Percentiles rank a stretch among this genome's conserved stretches.
phyloP scores from a whole-genome alignment of 2,888 invertebrate genomes.

The Tortricodes alternella region DNA sequence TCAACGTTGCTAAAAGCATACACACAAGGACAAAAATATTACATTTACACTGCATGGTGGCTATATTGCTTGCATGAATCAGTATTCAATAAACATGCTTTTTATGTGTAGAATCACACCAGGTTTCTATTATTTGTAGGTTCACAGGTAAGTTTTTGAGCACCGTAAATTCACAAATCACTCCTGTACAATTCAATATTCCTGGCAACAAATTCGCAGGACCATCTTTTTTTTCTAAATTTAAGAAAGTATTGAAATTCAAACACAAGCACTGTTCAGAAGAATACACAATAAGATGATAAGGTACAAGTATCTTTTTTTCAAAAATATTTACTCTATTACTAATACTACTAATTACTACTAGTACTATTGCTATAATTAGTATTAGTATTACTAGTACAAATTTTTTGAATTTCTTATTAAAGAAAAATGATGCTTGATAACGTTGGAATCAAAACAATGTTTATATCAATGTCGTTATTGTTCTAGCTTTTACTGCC shows the following conservation, averaged over 20 bases:
- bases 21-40: slow-evolving; percentile 41
- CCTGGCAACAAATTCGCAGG: slow-evolving; percentile 14
- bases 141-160: slow-evolving; percentile 22
- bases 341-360: no score
- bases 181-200: slow-evolving; percentile 2
- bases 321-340: no score
- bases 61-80: slow-evolving; percentile 73
- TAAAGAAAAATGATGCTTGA: slow-evolving; percentile 2
- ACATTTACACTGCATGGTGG: slow-evolving; percentile 72
- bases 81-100: slow-evolving; percentile 65
- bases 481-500: not conserved
- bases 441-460: not conserved
- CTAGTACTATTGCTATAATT: no score
- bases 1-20: slow-evolving; percentile 55
- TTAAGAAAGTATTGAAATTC: not conserved
- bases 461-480: slow-evolving; percentile 13
- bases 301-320: not conserved
- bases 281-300: not conserved
- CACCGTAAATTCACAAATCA: slow-evolving; percentile 23
- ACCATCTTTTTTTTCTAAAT: slow-evolving; percentile 15
- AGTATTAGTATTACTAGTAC: no score
- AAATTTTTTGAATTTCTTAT: not conserved
- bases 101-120: slow-evolving; percentile 73
- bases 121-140: slow-evolving; percentile 33
- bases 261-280: slow-evolving; percentile 1